A percentile compares a stretch with the other conserved stretches of the same genome.
These are phyloP conservation scores for Styela plicata DNA, from an alignment of 23 tunicate genomes.

Conservation along the genomic window DNA sequence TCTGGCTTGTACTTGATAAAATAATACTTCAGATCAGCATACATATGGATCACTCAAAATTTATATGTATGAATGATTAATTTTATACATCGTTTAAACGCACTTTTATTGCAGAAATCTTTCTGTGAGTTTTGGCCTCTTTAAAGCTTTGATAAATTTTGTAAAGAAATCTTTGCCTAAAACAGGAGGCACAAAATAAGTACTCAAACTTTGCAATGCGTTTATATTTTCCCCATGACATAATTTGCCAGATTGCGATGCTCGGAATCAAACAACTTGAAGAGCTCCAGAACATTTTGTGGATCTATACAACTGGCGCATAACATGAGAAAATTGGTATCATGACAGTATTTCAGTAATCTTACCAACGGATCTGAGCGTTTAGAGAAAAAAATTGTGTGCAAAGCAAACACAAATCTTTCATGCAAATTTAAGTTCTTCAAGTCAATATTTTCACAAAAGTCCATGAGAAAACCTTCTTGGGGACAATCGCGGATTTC, in stretches of 20 bases:
- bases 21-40: too few species aligned
- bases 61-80: too few species aligned
- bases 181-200: too few species aligned
- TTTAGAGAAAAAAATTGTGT: background rate
- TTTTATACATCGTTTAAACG: too few species aligned
- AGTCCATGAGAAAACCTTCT: background rate
- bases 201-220: too few species aligned
- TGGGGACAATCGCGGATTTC: background rate
- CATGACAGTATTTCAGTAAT: background rate
- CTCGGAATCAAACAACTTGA: background rate
- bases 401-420: background rate
- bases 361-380: background rate
- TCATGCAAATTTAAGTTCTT: background rate
- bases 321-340: background rate
- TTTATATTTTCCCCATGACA: background rate
- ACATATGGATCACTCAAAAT: too few species aligned
- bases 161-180: too few species aligned
- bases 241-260: background rate
- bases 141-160: too few species aligned
- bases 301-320: background rate
- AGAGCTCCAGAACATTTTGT: background rate
- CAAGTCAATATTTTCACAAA: background rate
- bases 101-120: too few species aligned
- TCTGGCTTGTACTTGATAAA: too few species aligned
- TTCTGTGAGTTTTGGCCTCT: too few species aligned